These are phyloP conservation scores for Punctoribates punctum DNA, from an alignment of 2,888 invertebrate species.

Conservation along the genomic window DNA sequence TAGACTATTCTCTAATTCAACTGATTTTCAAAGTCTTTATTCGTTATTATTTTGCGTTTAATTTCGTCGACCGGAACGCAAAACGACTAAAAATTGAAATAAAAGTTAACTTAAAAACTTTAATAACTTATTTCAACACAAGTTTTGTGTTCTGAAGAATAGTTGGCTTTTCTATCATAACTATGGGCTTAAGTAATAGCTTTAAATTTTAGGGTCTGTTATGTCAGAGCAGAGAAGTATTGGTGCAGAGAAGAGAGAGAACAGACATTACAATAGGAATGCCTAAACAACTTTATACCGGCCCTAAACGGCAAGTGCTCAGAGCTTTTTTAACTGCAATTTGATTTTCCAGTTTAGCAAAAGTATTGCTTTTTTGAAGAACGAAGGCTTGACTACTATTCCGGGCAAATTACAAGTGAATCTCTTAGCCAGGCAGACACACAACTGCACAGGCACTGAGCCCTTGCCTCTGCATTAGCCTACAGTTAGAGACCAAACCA, in stretches of 20 bases:
- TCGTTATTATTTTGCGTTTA: slow-evolving; percentile 11
- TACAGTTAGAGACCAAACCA: background rate
- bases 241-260: background rate
- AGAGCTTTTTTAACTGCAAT: too few relatives aligned
- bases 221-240: slow-evolving; percentile 10
- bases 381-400: background rate
- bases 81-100: background rate
- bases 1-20: too few relatives aligned
- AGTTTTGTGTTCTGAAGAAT: background rate
- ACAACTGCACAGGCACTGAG: background rate
- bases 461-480: background rate
- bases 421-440: background rate
- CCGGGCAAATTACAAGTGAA: slow-evolving; percentile 25
- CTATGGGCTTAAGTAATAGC: background rate
- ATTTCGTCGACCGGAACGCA: slow-evolving; percentile 30
- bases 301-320: too few relatives aligned
- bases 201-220: background rate
- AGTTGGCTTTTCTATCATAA: background rate
- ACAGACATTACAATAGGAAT: background rate
- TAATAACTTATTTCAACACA: slow-evolving; percentile 23
- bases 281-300: background rate
- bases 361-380: too few relatives aligned
- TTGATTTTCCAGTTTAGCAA: too few relatives aligned
- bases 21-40: too few relatives aligned
- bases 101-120: background rate